Conservation (phyloP, 2,113 vertebrate genomes). For the Emberiza fucata region DNA sequence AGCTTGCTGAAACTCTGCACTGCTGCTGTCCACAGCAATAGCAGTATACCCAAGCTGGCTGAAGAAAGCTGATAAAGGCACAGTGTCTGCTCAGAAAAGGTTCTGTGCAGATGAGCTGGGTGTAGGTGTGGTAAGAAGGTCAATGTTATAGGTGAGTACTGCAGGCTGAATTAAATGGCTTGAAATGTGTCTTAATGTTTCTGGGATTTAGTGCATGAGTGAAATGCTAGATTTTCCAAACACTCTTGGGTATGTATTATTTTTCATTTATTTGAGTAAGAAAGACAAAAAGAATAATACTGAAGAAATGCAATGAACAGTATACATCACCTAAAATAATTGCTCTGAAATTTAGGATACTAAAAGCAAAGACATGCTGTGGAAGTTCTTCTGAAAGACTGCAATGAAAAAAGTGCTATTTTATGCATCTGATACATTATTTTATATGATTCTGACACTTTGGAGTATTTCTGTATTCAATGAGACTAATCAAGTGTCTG, state of each 20-base stretch:
- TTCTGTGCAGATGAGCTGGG: neutral
- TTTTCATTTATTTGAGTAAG: neutral
- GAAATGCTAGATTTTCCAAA: neutral
- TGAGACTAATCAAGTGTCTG: neutral
- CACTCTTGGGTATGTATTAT: neutral
- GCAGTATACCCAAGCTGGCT: neutral
- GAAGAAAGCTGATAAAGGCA: neutral
- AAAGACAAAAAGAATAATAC: neutral
- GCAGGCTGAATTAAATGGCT: neutral
- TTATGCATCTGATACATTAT: neutral
- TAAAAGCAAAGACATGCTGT: neutral
- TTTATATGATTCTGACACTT: neutral
- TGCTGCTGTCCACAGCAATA: neutral
- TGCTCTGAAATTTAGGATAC: neutral
- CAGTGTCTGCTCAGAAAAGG: neutral
- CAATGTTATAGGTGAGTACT: neutral
- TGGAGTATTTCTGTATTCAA: neutral
- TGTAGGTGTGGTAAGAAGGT: neutral
- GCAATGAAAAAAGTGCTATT: neutral
- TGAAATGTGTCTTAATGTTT: neutral
- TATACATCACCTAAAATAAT: neutral
- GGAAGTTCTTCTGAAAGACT: neutral
- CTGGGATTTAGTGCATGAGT: neutral
- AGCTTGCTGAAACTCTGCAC: neutral
- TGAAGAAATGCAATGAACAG: neutral